Percentiles rank a stretch among this genome's conserved stretches.
These are phyloP conservation scores for Caerostris extrusa DNA, from an alignment of 1,140 invertebrate species.

Conservation along the genomic window DNA sequence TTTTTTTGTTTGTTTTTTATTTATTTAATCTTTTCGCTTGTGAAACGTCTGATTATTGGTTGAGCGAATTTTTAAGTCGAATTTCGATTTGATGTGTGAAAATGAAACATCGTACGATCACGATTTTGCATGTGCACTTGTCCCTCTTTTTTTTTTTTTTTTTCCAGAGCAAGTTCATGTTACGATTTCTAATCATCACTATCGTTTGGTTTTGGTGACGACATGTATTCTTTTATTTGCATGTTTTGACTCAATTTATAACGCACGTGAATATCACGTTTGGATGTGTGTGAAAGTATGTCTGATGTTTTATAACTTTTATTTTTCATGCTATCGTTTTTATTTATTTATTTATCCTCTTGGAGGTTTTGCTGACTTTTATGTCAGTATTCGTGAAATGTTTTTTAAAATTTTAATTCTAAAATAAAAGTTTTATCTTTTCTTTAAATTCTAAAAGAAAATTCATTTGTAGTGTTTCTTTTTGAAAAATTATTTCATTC, in stretches of 20 bases:
- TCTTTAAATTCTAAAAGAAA: no score
- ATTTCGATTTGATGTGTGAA: neutral
- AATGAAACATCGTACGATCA: neutral
- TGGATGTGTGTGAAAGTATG: no score
- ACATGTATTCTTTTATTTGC: neutral
- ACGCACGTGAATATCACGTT: no score
- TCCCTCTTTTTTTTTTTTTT: neutral
- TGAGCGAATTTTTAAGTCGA: neutral
- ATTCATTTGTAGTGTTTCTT: no score
- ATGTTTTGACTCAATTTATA: neutral
- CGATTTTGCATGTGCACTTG: neutral
- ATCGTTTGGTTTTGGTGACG: neutral
- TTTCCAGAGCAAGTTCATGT: neutral
- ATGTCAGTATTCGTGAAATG: no score
- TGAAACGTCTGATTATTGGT: neutral
- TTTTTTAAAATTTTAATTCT: no score
- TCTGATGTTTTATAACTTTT: no score
- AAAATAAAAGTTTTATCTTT: no score
- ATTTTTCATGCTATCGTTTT: no score
- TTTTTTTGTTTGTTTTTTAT: neutral
- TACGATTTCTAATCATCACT: neutral
- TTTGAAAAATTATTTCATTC: no score
- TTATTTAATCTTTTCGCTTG: neutral
- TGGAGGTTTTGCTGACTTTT: no score
- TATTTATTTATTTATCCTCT: no score